These are phyloP conservation scores for Bombus confusus DNA, from an alignment of 1,140 invertebrate genomes.

Conservation along the genomic window DNA sequence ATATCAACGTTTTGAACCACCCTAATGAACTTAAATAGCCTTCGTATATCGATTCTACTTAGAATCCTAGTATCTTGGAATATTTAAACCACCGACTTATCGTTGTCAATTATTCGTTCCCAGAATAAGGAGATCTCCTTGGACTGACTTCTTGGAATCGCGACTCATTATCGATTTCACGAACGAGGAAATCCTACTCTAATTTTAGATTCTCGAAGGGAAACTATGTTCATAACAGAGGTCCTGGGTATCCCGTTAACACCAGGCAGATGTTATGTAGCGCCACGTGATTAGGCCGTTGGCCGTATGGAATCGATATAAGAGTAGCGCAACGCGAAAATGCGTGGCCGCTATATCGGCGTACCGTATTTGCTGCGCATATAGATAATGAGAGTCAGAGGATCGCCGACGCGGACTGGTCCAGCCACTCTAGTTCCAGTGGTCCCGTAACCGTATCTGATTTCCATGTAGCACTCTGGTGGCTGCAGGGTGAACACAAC, in stretches of 20 bases:
- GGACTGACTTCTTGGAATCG: not conserved
- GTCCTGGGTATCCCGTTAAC: conserved; percentile 57
- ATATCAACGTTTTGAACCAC: no score
- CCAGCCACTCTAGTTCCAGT: conserved; percentile 92
- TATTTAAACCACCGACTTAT: no score
- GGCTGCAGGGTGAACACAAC: conserved; percentile 96
- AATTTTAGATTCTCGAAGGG: conserved; percentile 19
- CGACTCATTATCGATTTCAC: not conserved
- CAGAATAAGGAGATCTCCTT: no score
- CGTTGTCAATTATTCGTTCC: no score
- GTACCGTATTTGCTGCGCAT: conserved; percentile 96
- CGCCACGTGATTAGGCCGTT: conserved; percentile 46
- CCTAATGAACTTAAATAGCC: no score
- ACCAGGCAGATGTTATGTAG: conserved; percentile 45
- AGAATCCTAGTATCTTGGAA: not conserved
- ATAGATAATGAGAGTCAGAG: conserved; percentile 95
- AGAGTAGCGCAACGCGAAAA: conserved; percentile 34
- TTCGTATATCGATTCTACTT: not conserved
- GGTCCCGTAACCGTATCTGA: conserved; percentile 93
- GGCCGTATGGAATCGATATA: not conserved
- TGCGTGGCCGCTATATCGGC: conserved; percentile 39
- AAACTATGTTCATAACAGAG: not conserved
- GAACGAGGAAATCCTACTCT: not conserved
- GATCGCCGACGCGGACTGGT: conserved; percentile 95
- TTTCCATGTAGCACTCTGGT: conserved; percentile 98